phyloP scores from a whole-genome alignment of 2,113 vertebrate genomes.

The Serinus canaria region DNA sequence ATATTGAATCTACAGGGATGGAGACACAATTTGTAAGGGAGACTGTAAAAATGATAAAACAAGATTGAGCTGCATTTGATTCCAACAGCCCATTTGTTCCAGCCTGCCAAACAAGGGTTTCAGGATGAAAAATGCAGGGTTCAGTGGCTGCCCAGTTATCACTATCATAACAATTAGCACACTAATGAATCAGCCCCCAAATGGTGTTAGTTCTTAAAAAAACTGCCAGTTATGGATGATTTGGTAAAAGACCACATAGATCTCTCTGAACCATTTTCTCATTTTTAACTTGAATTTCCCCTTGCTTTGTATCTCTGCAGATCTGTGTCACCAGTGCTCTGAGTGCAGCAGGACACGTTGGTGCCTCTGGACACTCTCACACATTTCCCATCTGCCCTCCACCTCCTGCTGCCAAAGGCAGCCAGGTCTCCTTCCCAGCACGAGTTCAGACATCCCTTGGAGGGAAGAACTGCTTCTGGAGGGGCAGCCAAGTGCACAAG shows the following conservation, averaged over 20 bases:
- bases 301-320: neutral
- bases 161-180: constrained; percentile 35
- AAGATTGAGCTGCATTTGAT: neutral
- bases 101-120: constrained; percentile 14
- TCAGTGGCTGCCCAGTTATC: neutral
- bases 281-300: neutral
- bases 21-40: neutral
- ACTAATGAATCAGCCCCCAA: constrained; percentile 40
- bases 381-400: neutral
- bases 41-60: constrained; percentile 15
- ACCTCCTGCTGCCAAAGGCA: neutral
- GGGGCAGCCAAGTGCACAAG: neutral
- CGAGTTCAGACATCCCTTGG: neutral
- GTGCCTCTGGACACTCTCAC: neutral
- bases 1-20: neutral
- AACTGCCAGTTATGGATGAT: neutral
- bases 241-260: neutral
- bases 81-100: constrained; percentile 19
- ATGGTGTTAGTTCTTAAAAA: constrained; percentile 31
- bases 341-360: neutral
- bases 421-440: neutral
- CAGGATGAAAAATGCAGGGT: neutral
- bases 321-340: neutral
- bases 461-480: neutral
- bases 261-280: neutral